These are phyloP conservation scores for Campoplex capitator DNA, from an alignment of 2,888 invertebrate species.

Conservation along the genomic window DNA sequence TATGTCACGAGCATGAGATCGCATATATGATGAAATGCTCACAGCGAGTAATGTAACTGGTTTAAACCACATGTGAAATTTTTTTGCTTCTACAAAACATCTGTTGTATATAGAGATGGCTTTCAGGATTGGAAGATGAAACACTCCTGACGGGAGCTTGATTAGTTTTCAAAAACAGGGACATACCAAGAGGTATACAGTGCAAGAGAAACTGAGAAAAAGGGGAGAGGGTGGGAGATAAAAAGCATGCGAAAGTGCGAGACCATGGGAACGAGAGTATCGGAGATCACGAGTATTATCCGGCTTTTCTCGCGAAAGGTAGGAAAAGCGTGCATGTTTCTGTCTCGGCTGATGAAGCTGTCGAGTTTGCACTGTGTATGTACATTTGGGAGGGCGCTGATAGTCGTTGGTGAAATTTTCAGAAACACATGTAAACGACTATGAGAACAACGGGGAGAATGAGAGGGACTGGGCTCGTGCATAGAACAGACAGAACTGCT, in stretches of 20 bases:
- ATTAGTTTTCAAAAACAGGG: constrained; percentile 70
- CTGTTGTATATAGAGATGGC: not conserved
- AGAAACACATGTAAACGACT: constrained; percentile 79
- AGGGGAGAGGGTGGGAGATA: not conserved
- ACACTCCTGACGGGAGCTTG: constrained; percentile 69
- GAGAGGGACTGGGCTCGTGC: constrained; percentile 12
- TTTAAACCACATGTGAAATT: not conserved
- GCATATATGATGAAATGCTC: no score
- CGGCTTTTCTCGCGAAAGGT: constrained; percentile 14
- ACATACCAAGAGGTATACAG: constrained; percentile 11
- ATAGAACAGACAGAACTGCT: constrained; percentile 23
- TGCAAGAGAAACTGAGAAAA: constrained; percentile 5
- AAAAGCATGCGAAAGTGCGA: constrained; percentile 3
- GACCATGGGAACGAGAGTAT: constrained; percentile 39
- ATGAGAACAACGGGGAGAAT: constrained; percentile 36
- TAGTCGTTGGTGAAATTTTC: constrained; percentile 74
- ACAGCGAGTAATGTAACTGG: not conserved
- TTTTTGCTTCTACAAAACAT: not conserved
- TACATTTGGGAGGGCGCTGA: constrained; percentile 60
- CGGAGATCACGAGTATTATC: constrained; percentile 50
- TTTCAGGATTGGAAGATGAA: constrained; percentile 62
- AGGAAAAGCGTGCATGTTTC: constrained; percentile 35
- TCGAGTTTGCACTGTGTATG: constrained; percentile 68
- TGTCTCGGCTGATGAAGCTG: constrained; percentile 76
- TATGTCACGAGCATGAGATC: no score